Evolutionary conservation across 2,113 vertebrate species (phyloP), one percentile per base, ranked within the genome.

Genomic region (Tor tambroides): DNA sequence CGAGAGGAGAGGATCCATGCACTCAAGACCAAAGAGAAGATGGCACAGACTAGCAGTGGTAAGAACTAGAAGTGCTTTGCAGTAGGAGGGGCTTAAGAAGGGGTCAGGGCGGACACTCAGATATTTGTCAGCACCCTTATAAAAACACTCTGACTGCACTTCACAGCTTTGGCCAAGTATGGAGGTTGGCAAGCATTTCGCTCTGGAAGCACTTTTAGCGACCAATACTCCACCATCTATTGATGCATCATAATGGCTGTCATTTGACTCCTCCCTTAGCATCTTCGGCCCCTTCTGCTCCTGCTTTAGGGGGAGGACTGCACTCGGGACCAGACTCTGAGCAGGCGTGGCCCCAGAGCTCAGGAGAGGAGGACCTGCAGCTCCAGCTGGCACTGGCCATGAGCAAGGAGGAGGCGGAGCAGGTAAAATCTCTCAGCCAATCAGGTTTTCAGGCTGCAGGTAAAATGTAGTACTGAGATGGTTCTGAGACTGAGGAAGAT

Each of bases 1-100:
- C 94, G 96, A 87, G 97, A 97, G 85, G 97, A 98, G 92, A 95
- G 97, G 32, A 95, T 96, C 79, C 97, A 98, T 0, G 97, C 97
- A 0, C 96, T 98, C 88, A 98, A 98, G 95, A 98, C 97, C 93
- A 98, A 98, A 96, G 97, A 98, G 92, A 98, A 98, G 92, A 96
- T 98, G 94, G 96, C 97, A 67, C 97, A 97, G 93, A 97, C 96
- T 1, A 95, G 96, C 89, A 97, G 96, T 15, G 96, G 97, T 97
- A 85, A 92, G 94, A 74, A 28, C 4, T 15, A 49, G 49, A 35
- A 59, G 49, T 32, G 41, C 28, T 32, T 71, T 71, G 5, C 19
- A 35, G 26, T 69, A 35, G 41, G 65, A 65, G n/a, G 79, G 14
- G 80, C 79, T 65, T 19, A 65, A 67, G 6, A 26, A 63, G 54